A percentile compares a stretch with the other conserved stretches of the same genome.
These are phyloP conservation scores for zebrafish (Danio rerio) DNA, from an alignment of 2,113 vertebrate species.

Conservation along the genomic window DNA sequence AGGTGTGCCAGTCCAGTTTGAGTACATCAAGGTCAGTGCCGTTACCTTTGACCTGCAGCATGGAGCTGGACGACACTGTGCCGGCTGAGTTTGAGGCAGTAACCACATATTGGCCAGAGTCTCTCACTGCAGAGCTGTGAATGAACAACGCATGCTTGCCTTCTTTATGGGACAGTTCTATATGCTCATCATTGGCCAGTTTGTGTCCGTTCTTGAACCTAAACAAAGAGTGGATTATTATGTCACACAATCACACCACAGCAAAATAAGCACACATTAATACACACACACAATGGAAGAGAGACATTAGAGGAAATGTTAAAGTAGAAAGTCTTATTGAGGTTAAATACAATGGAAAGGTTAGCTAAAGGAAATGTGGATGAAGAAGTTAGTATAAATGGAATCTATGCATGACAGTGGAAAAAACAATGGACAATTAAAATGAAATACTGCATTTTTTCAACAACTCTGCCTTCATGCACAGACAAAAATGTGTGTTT, in stretches of 20 bases:
- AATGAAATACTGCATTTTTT: not conserved
- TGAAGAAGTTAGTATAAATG: conserved; percentile 33
- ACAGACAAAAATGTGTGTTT: not conserved
- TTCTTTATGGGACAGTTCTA: conserved; percentile 83
- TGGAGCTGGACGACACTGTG: conserved; percentile 76
- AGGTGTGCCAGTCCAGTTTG: conserved; percentile 80
- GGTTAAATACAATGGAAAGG: not conserved
- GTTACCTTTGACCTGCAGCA: conserved; percentile 81
- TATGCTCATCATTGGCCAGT: conserved; percentile 79
- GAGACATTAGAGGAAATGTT: conserved; percentile 29
- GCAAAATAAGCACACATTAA: conserved; percentile 43
- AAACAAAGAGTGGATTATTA: conserved; percentile 83
- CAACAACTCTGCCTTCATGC: not conserved
- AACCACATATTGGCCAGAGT: conserved; percentile 81
- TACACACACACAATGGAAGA: not conserved
- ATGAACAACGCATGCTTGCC: conserved; percentile 82
- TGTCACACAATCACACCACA: conserved; percentile 72
- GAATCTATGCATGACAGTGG: conserved; percentile 15
- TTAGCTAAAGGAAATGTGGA: not conserved
- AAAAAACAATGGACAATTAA: not conserved
- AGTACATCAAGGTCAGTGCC: conserved; percentile 72
- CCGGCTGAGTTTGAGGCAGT: conserved; percentile 74
- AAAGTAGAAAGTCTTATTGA: conserved; percentile 6
- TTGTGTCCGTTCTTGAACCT: conserved; percentile 88
- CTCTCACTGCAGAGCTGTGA: conserved; percentile 76